Evolutionary conservation across 2,113 vertebrate species (phyloP), one percentile per base, ranked within the genome.

Genomic region (Lamprotornis superbus): DNA sequence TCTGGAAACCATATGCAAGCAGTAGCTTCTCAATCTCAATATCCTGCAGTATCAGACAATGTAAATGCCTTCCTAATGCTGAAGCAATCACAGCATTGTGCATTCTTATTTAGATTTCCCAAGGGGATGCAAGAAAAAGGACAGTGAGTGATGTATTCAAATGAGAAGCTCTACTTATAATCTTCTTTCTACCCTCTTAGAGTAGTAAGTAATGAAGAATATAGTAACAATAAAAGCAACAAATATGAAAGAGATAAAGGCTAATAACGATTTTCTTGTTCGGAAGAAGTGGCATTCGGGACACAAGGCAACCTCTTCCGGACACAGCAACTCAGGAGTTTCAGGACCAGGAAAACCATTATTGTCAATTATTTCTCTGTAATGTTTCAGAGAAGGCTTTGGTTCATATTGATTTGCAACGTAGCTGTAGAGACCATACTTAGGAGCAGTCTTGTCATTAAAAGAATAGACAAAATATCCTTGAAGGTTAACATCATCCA

Each of bases 401-500:
- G 97, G 79, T 84, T 99, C 98, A 2, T 98, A 98, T 8, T 98
- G 98, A n/a, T 98, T 98, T 14, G 98, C 98, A 44, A 98, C 67
- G 0, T 98, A 98, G 92, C 98, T 98, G 78, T 99, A 99, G 90
- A 99, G 92, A 52, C 99, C 99, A 11, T 98, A 99, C 53, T 97
- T 98, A 0, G 99, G 99, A 97, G 99, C 98, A 14, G 98, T 97
- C 67, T 98, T 98, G 96, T 99, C 99, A 19, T 94, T 99, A 84
- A 99, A 98, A 18, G 99, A 98, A 90, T 99, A 99, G 11, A 98
- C 98, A 88, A 99, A 99, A 98, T 99, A 99, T n/a, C 99, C 99
- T 88, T 98, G 98, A 59, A 99, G 97, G 95, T 99, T 99, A 46
- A 99, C 97, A 0, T 98, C 98, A 80, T 99, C 99, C 97, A 99